phyloP scores from a whole-genome alignment of 2,113 vertebrate genomes.

The Vombatus ursinus region DNA sequence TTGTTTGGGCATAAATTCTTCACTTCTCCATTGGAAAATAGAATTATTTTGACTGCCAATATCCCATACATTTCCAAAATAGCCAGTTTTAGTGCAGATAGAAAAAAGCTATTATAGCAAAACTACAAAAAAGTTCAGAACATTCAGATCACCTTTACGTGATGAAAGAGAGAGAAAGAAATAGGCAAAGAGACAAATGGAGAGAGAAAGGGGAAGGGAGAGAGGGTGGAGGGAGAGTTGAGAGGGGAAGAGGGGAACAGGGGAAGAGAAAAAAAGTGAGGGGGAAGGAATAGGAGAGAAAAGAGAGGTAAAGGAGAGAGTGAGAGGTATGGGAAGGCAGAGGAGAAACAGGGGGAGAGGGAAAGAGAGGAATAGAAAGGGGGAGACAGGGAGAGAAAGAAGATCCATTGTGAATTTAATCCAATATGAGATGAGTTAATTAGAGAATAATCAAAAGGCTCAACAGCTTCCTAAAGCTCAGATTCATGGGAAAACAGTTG shows the following conservation, averaged over 20 bases:
- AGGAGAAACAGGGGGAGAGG: not conserved
- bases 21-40: not conserved
- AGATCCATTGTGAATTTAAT: not conserved
- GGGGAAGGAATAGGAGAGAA: not conserved
- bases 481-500: not conserved
- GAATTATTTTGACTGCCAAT: not conserved
- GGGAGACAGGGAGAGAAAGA: not conserved
- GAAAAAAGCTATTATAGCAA: not conserved
- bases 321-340: too few relatives aligned
- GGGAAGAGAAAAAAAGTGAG: not conserved
- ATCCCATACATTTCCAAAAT: not conserved
- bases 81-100: not conserved
- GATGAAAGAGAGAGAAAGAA: not conserved
- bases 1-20: too few relatives aligned
- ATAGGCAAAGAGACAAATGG: too few relatives aligned
- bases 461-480: not conserved
- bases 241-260: fast-evolving
- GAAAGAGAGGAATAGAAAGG: not conserved
- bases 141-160: not conserved
- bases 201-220: not conserved
- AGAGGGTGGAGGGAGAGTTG: not conserved
- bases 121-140: not conserved
- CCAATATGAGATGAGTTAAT: not conserved
- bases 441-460: not conserved
- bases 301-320: not conserved